Percentiles rank a stretch among this genome's conserved stretches.
Conservation (phyloP, 2,113 vertebrate genomes). For the Hydropotes inermis region DNA sequence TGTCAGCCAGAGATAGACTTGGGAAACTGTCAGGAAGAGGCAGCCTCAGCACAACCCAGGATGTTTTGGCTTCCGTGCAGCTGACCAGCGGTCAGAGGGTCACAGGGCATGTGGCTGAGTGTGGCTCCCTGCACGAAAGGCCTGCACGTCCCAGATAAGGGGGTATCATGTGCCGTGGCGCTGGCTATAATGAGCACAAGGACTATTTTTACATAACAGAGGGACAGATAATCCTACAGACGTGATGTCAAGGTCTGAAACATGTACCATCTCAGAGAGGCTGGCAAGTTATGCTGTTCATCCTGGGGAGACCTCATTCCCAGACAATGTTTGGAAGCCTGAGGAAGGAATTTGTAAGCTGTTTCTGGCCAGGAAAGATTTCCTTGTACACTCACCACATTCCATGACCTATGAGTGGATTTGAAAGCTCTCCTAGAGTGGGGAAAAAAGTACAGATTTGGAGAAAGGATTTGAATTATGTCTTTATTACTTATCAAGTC, state of each 20-base stretch:
- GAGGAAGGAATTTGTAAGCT: not conserved
- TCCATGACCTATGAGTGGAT: not conserved
- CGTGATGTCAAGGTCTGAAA: conserved; percentile 78
- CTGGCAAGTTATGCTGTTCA: not conserved
- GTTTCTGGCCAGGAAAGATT: not conserved
- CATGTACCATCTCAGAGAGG: conserved; percentile 47
- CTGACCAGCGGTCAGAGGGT: conserved; percentile 63
- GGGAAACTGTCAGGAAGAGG: conserved; percentile 1
- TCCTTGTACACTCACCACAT: not conserved
- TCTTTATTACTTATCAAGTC: not conserved
- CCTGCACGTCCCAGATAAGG: conserved; percentile 77
- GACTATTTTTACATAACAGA: conserved; percentile 77
- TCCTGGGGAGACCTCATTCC: not conserved
- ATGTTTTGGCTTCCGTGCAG: not conserved
- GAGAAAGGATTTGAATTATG: not conserved
- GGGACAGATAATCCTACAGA: conserved; percentile 75
- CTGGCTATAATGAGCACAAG: conserved; percentile 52
- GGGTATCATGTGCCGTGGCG: conserved; percentile 55
- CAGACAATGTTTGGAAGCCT: not conserved
- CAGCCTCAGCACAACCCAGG: not conserved
- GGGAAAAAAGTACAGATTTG: not conserved
- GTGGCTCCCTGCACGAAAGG: conserved; percentile 39
- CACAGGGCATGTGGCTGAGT: conserved; percentile 46
- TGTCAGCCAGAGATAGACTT: conserved; percentile 24
- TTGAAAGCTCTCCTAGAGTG: not conserved